Base-by-base conservation (phyloP, 2,113 vertebrate genomes). In the Bubo scandiacus region DNA sequence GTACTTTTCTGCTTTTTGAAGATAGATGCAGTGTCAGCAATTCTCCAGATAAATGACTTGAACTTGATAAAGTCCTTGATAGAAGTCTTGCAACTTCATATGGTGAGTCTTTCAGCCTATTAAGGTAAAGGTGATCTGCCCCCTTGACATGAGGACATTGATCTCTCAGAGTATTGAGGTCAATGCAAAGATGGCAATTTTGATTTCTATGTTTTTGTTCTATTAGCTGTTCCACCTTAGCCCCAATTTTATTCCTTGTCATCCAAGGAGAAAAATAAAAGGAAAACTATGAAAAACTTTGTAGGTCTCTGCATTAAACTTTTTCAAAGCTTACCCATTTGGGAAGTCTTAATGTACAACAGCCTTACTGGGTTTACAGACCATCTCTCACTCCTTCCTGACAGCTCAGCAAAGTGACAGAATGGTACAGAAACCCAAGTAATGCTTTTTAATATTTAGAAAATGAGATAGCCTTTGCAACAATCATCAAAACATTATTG, bases 401-500 rank as follows among this genome's bases (percentile, higher is more conserved):
- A 67, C 19, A 55, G 54, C 20, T 86, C 66, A 95, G 47, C n/a
- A 68, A 85, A 71, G 47, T 20, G 66, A n/a, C 26, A 71, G 49
- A 87, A 74, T 38, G 47, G 17, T 77, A 17, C 13, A 85, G 78
- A 83, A 86, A n/a, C 18, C 6, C 29, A 81, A 23, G 20, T 10
- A 74, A 71, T 27, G 12, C 14, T 81, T 74, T 67, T 32, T 22
- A 57, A 74, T 38, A 55, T 61, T 61, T 94, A 84, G 93, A 94
- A 75, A 89, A 52, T 36, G 0, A 79, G 49, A 80, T 90, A 82
- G 29, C 57, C 73, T 95, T 90, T 85, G 20, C n/a, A 91, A 55
- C 40, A 89, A 84, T 88, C 78, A 94, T 67, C 61, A 90, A 81
- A 88, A 93, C 47, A 26, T 94, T 94, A 88, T 66, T 87, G 47